phyloP scores from a whole-genome alignment of 2,888 invertebrate species.

The Spodoptera littoralis region DNA sequence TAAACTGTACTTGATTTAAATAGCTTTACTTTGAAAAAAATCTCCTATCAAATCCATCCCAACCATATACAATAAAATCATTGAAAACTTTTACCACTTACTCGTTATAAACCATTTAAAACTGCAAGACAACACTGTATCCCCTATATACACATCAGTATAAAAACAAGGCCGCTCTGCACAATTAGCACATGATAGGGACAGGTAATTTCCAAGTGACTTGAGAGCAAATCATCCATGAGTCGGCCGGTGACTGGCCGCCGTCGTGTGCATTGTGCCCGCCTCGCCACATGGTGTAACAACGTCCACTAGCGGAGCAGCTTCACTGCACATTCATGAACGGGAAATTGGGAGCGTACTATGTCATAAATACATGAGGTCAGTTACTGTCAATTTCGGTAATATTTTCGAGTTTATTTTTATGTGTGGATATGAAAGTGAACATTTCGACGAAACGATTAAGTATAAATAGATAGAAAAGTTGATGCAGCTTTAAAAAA shows the following conservation, averaged over 20 bases:
- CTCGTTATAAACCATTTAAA: too few relatives aligned
- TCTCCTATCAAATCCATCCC: too few relatives aligned
- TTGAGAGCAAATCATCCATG: constrained; percentile 40
- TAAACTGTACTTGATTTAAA: too few relatives aligned
- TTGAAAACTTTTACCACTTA: too few relatives aligned
- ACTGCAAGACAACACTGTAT: too few relatives aligned
- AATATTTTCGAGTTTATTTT: too few relatives aligned
- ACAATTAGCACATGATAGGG: constrained; percentile 16
- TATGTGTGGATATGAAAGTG: too few relatives aligned
- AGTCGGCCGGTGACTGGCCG: constrained; percentile 27
- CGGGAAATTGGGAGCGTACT: constrained; percentile 27
- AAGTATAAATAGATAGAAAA: too few relatives aligned
- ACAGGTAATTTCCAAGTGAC: constrained; percentile 38
- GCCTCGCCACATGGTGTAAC: constrained; percentile 22
- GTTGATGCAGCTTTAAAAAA: too few relatives aligned
- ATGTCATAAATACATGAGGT: constrained; percentile 3
- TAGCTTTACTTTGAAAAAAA: too few relatives aligned
- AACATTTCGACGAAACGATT: too few relatives aligned
- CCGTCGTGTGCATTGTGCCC: constrained; percentile 26
- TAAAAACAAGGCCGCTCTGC: background rate
- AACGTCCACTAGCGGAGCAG: constrained; percentile 16
- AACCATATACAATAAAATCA: too few relatives aligned
- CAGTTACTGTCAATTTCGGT: background rate
- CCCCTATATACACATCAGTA: background rate
- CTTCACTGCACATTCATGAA: constrained; percentile 33